These are phyloP conservation scores for Varanus komodoensis DNA, from an alignment of 2,113 vertebrate genomes.

Conservation along the genomic window DNA sequence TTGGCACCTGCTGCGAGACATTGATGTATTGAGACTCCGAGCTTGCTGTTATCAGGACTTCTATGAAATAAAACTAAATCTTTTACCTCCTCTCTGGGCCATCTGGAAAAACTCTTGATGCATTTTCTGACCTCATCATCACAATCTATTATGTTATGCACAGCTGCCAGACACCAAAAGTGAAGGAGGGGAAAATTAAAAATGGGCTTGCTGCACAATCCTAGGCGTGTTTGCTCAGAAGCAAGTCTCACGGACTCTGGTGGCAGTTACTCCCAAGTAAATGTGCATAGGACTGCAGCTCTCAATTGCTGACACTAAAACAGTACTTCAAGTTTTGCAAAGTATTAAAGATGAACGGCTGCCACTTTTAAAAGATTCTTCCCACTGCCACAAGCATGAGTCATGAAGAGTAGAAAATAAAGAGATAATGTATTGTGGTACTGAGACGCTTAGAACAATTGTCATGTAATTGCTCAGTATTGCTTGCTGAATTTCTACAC, in stretches of 20 bases:
- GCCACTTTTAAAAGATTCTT: background rate
- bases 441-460: background rate
- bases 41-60: background rate
- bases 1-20: conserved; percentile 1
- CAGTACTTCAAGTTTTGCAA: background rate
- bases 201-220: background rate
- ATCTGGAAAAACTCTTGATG: conserved; percentile 10
- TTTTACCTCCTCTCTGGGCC: background rate
- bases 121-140: background rate
- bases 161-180: background rate
- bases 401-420: background rate
- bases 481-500: background rate
- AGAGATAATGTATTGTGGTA: background rate
- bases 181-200: background rate
- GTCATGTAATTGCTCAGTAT: no score
- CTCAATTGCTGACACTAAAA: background rate
- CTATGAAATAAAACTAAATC: conserved; percentile 12
- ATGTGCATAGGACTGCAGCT: background rate
- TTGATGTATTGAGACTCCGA: conserved; percentile 4
- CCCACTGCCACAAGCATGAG: background rate
- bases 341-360: background rate
- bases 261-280: background rate
- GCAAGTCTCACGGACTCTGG: background rate
- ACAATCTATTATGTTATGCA: background rate
- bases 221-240: background rate